Conservation (phyloP, 2,113 vertebrate genomes). For the Tonatia bakeri region DNA sequence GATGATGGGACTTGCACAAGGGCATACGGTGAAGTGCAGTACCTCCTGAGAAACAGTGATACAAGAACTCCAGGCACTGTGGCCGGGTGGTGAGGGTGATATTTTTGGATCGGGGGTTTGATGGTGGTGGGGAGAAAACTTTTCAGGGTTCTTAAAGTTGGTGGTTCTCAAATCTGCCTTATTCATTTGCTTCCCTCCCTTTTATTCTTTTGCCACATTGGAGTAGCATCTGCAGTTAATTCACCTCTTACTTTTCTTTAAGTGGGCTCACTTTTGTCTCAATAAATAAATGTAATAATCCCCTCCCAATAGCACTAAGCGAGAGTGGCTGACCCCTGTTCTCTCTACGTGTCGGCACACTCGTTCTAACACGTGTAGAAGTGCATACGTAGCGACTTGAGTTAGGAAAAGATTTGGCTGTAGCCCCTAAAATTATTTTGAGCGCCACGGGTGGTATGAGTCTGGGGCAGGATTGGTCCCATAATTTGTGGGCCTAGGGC, state of each 20-base stretch:
- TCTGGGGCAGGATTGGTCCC: background rate
- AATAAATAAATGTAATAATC: background rate
- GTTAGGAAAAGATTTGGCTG: background rate
- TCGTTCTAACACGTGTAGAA: no score
- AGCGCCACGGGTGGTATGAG: rapidly evolving
- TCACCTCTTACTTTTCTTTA: background rate
- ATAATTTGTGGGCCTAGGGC: background rate
- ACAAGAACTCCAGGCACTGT: background rate
- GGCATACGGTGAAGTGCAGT: background rate
- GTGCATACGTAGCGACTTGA: rapidly evolving
- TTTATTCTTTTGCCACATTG: background rate
- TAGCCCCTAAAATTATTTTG: background rate
- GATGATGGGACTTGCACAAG: background rate
- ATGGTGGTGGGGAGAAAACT: background rate
- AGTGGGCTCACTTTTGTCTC: background rate
- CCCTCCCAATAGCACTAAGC: background rate
- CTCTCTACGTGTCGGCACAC: no score
- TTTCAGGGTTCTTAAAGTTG: background rate
- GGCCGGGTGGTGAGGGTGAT: background rate
- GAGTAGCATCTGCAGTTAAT: background rate
- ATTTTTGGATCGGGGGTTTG: background rate
- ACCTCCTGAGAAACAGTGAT: background rate
- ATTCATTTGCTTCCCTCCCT: background rate
- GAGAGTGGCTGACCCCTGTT: no score
- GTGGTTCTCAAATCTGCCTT: background rate